Evolutionary conservation across 2,888 invertebrate species (phyloP).

Genomic region (Leptura quadrifasciata): DNA sequence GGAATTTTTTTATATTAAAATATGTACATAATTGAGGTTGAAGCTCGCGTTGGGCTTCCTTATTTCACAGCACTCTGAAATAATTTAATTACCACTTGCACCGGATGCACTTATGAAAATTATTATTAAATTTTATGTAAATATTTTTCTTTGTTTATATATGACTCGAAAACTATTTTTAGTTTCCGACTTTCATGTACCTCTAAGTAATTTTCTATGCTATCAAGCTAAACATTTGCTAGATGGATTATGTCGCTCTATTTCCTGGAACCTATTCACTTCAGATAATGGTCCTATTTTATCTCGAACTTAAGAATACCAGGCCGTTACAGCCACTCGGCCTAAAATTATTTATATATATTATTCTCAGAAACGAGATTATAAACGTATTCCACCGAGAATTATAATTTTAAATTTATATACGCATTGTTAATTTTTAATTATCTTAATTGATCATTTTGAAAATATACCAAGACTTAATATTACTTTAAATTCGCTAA

Average conservation of each 20-base stretch:
- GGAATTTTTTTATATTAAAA: too few species aligned
- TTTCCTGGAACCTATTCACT: slow-evolving; percentile 46
- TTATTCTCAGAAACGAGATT: slow-evolving; percentile 5
- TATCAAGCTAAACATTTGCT: slow-evolving; percentile 46
- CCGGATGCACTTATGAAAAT: background rate
- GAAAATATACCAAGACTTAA: too few species aligned
- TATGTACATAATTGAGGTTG: too few species aligned
- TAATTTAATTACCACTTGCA: slow-evolving; percentile 14
- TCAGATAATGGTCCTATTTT: slow-evolving; percentile 43
- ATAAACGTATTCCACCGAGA: background rate
- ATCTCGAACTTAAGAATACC: slow-evolving; percentile 32
- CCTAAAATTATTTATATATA: slow-evolving; percentile 1
- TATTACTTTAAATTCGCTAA: too few species aligned
- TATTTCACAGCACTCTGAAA: background rate
- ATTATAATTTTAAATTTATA: background rate
- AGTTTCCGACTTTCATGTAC: slow-evolving; percentile 17
- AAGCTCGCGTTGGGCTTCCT: background rate
- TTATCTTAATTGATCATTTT: background rate
- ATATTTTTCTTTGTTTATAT: slow-evolving; percentile 18
- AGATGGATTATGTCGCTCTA: slow-evolving; percentile 46
- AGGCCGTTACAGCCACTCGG: slow-evolving; percentile 11
- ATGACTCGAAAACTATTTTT: slow-evolving; percentile 14
- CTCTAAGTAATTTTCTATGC: slow-evolving; percentile 42
- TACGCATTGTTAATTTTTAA: background rate
- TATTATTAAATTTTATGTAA: background rate